Base-by-base conservation (phyloP, 2,113 vertebrate species). In the Desmodus rotundus region DNA sequence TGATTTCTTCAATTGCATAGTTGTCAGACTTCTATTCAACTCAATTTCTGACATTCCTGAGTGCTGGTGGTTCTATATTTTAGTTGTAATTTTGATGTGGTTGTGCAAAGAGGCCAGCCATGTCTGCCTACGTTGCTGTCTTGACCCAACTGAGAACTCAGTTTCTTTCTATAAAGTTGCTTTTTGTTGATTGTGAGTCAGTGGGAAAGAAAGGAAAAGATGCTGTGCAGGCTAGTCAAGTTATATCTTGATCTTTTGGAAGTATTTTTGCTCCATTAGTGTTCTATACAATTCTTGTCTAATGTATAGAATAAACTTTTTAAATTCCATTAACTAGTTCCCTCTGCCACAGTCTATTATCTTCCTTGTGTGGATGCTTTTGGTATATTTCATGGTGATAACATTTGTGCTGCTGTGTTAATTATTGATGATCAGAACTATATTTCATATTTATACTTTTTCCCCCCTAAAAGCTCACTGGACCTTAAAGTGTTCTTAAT, bases 241-340 rank as follows among this genome's bases (percentile, higher is more conserved):
- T 88, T 65, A 38, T 72, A 7, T 56, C 28, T 91, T 91, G 36
- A 91, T 56, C 22, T 68, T 89, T 84, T 73, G 45, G 54, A 85
- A 38, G 56, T 95, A 85, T 50, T 87, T 91, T 91, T 87, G 80
- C 22, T 86, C 19, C 22, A 3, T 56, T 65, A 61, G 58, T 76
- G 16, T 93, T 86, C 4, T 81, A 4, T 89, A 67, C 14, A 86
- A 9, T 89, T 93, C n/a, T 91, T 12, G 5, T 86, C 33, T 93
- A 68, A 72, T 87, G 36, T 70, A 89, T 20, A 50, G 36, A 72
- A 63, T 76, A 74, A 50, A 81, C 31, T 33, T 41, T 89, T 76
- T 72, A 70, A 84, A 77, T n/a, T 90, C 61, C 22, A 95, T 84
- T 91, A 95, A 36, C 50, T 74, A 56, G 41, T 87, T 78, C 87